These are phyloP conservation scores for Saxidomus purpurata DNA, from an alignment of 1,140 invertebrate species.

Conservation along the genomic window DNA sequence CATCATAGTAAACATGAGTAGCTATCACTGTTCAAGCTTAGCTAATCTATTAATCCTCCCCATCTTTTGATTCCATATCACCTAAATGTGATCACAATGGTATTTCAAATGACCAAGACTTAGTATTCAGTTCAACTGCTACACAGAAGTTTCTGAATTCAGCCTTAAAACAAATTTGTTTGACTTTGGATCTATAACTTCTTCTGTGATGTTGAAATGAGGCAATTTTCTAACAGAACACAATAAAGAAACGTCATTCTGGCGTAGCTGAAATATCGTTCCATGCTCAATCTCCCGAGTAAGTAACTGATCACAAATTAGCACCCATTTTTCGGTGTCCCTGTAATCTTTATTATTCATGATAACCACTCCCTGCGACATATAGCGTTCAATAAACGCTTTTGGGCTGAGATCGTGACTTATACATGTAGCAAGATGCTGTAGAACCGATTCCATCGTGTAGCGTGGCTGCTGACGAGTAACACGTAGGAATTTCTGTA, in stretches of 20 bases:
- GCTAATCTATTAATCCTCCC: too few species aligned
- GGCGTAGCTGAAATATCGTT: constrained; percentile 95
- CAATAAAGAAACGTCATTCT: constrained; percentile 96
- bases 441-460: constrained; percentile 95
- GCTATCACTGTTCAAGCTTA: too few species aligned
- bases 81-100: background rate
- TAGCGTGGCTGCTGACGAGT: constrained; percentile 98
- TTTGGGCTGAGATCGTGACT: constrained; percentile 97
- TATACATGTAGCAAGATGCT: constrained; percentile 95
- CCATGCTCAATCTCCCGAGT: constrained; percentile 93
- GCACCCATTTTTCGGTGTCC: constrained; percentile 92
- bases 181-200: constrained; percentile 97
- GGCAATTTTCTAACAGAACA: constrained; percentile 95
- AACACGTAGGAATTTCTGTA: constrained; percentile 98
- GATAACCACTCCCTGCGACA: constrained; percentile 86
- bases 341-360: constrained; percentile 81
- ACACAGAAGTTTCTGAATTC: constrained; percentile 99
- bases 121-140: constrained; percentile 50
- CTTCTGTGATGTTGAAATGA: constrained; percentile 96
- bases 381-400: constrained; percentile 93
- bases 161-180: constrained; percentile 98
- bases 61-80: constrained; percentile 21
- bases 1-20: too few species aligned
- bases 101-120: background rate
- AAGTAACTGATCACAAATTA: constrained; percentile 96